These are phyloP conservation scores for Boloria euphrosyne DNA, from an alignment of 2,888 invertebrate species.

Conservation along the genomic window DNA sequence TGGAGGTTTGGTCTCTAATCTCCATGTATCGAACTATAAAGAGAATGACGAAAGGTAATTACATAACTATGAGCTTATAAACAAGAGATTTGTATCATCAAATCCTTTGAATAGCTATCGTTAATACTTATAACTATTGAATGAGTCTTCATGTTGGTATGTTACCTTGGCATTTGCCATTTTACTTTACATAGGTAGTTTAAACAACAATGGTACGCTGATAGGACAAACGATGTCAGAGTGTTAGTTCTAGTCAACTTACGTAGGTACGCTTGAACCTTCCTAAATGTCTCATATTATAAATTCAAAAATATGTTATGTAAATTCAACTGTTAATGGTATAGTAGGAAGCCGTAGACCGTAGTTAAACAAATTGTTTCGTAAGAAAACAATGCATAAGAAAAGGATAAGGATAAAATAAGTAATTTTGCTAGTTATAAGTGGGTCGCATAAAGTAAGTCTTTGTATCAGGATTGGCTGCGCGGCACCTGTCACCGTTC, in stretches of 20 bases:
- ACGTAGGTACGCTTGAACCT: not conserved
- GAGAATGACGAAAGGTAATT: not conserved
- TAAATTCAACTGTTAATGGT: too few species aligned
- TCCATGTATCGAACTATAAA: too few species aligned
- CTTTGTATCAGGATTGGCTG: constrained; percentile 58
- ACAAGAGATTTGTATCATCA: constrained; percentile 17
- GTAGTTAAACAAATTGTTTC: not conserved
- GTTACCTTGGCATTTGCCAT: constrained; percentile 35
- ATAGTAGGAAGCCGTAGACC: not conserved
- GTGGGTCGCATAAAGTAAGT: constrained; percentile 56
- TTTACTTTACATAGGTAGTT: constrained; percentile 21
- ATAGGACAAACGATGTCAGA: constrained; percentile 19
- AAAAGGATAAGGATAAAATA: constrained; percentile 61
- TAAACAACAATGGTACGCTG: constrained; percentile 27
- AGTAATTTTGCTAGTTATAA: constrained; percentile 59
- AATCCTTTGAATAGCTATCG: constrained; percentile 24
- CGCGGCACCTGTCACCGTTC: constrained; percentile 73
- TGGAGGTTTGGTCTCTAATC: too few species aligned
- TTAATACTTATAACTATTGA: constrained; percentile 19
- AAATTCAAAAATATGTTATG: too few species aligned
- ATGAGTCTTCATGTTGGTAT: constrained; percentile 18
- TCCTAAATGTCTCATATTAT: too few species aligned
- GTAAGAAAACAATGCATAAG: constrained; percentile 38
- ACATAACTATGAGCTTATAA: constrained; percentile 4
- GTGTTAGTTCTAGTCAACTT: constrained; percentile 14